Evolutionary conservation across 1,140 invertebrate genomes (phyloP).

Genomic region (Caerostris darwini): DNA sequence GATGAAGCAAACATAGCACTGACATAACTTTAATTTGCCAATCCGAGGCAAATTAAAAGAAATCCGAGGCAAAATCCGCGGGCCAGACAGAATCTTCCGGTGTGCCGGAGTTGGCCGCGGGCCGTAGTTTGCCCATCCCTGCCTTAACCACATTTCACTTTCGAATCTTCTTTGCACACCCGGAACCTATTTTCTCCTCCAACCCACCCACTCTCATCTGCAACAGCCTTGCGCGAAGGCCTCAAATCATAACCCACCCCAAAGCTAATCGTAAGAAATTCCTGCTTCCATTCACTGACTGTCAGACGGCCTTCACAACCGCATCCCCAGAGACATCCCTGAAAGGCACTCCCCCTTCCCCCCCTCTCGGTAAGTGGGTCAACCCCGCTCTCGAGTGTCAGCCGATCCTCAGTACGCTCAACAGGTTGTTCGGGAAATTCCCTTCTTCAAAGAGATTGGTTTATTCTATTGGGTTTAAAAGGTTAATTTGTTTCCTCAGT

Average conservation of each 20-base stretch:
- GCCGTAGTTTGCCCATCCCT: too few species aligned
- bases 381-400: background rate
- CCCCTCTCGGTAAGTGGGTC: slow-evolving; percentile 1
- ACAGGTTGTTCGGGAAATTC: slow-evolving; percentile 5
- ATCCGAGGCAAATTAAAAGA: too few species aligned
- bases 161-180: too few species aligned
- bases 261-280: background rate
- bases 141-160: too few species aligned
- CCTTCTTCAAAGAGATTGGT: background rate
- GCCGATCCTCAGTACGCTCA: slow-evolving; percentile 12
- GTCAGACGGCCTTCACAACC: background rate
- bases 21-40: too few species aligned
- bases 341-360: background rate
- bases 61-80: too few species aligned
- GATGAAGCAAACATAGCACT: too few species aligned
- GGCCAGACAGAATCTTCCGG: too few species aligned
- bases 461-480: slow-evolving; percentile 8
- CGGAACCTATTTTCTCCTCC: too few species aligned
- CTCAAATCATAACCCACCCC: background rate
- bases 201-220: too few species aligned
- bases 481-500: background rate
- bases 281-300: background rate
- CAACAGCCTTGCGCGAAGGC: background rate
- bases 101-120: too few species aligned
- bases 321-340: background rate